phyloP scores from a whole-genome alignment of 2,113 vertebrate species.

The Tinamus guttatus region DNA sequence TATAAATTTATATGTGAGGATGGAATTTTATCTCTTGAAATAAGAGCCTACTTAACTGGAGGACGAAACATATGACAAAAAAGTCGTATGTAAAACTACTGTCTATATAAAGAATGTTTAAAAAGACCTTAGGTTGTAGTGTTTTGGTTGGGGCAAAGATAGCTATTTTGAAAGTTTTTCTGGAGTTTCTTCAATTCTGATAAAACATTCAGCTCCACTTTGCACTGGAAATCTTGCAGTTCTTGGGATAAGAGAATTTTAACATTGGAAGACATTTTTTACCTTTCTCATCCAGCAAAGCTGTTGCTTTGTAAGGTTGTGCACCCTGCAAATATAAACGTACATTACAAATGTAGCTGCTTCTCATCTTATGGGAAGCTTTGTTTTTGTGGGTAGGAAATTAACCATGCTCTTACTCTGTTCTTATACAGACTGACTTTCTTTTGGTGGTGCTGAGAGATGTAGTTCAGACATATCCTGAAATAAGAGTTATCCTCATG shows the following conservation, averaged over 20 bases:
- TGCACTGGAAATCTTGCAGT: neutral
- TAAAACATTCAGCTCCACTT: neutral
- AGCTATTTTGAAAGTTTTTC: neutral
- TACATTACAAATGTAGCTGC: neutral
- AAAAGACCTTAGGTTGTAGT: neutral
- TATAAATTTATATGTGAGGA: neutral
- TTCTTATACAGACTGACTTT: slow-evolving; percentile 89
- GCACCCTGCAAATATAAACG: neutral
- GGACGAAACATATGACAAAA: no score
- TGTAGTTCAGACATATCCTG: slow-evolving; percentile 90
- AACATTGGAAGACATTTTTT: neutral
- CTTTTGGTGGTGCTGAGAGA: slow-evolving; percentile 95
- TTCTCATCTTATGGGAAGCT: neutral
- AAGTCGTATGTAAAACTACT: neutral
- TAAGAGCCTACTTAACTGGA: neutral
- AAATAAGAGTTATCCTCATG: slow-evolving; percentile 94
- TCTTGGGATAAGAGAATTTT: no score
- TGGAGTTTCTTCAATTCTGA: neutral
- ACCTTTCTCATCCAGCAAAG: neutral
- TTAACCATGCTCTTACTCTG: neutral
- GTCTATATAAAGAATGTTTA: neutral
- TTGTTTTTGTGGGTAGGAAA: neutral
- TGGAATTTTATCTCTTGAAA: neutral
- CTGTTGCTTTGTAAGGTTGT: neutral
- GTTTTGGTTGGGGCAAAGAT: neutral